phyloP scores from a whole-genome alignment of 2,113 vertebrate genomes.

The Upupa epops region DNA sequence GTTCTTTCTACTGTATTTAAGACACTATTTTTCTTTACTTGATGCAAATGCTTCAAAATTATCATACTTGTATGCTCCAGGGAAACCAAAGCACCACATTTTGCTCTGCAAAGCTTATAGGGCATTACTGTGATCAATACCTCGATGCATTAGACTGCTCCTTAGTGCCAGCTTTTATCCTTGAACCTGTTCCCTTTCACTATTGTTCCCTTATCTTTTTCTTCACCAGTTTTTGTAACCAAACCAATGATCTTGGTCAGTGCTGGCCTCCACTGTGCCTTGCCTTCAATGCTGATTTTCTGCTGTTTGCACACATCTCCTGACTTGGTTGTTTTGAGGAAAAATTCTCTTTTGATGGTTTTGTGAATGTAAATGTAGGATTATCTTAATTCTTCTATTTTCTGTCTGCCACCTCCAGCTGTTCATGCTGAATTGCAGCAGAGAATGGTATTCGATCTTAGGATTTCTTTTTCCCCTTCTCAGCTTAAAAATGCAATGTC shows the following conservation, averaged over 20 bases:
- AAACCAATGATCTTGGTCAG: background rate
- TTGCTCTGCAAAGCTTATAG: background rate
- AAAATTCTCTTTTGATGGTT: conserved; percentile 14
- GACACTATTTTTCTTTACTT: accelerated
- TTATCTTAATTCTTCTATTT: conserved; percentile 45
- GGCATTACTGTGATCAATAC: conserved; percentile 6
- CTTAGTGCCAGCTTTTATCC: background rate
- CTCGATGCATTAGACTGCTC: background rate
- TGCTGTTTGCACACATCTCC: background rate
- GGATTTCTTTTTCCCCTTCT: background rate
- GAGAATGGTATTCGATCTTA: background rate
- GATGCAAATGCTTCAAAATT: background rate
- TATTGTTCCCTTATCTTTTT: background rate
- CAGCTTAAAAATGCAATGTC: conserved; percentile 27
- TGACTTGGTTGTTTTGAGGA: background rate
- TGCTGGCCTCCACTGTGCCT: background rate
- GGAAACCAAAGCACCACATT: background rate
- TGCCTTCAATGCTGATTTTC: background rate
- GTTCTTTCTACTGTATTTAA: background rate
- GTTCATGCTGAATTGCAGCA: conserved; percentile 17
- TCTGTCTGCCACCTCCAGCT: conserved; percentile 50
- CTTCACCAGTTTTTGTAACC: background rate
- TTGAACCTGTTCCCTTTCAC: background rate
- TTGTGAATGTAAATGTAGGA: conserved; percentile 43
- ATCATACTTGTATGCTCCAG: background rate